Evolutionary conservation across 2,797 vertebrate species (phyloP), one percentile per base, ranked within the genome.

Genomic region (Trachops cirrhosus): DNA sequence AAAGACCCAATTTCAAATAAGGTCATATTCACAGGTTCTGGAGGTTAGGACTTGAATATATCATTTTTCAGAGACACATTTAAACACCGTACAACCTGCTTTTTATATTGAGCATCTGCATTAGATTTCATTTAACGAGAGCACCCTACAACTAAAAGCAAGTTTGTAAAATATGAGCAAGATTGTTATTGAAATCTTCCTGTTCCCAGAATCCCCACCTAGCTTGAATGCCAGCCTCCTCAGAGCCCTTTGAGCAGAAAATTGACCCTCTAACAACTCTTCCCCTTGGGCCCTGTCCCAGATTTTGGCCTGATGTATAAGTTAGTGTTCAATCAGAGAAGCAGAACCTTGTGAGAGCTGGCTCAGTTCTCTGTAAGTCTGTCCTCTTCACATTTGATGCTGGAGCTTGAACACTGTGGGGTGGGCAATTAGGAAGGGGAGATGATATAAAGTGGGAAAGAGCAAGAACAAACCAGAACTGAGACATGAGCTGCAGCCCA

Each of bases 51-150:
- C 3, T 41, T 54, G 24, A 77, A 77, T 22, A 29, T 34, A 46
- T 48, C 2, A 68, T 62, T 78, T 88, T 52, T 57, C 41, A 15
- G 64, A 85, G 73, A 88, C 19, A 83, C 19, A 50, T 57, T 77
- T 83, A 75, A 80, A 71, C 14, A 9, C 4, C 26, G 21, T 67
- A 71, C 3, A 83, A 57, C 19, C 41, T 57, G 19, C 8, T 44
- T 91, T 89, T 89, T 94, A 15, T 18, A 68, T 15, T 87, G 21
- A 89, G 15, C 12, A 85, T 34, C 32, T 95, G 5, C 59, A 46
- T 57, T 46, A 48, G 9, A 84, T 59, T 95, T 93, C 9, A 73
- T 77, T 92, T 62, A 44, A 73, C 52, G 6, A 96, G 68, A 85
- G 32, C 71, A 64, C 14, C 26, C 26, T 59, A 64, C 62, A 64